Percentiles rank a stretch among this genome's conserved stretches.
phyloP scores from a whole-genome alignment of 2,797 vertebrate species.

The Rhinichthys osculus region DNA sequence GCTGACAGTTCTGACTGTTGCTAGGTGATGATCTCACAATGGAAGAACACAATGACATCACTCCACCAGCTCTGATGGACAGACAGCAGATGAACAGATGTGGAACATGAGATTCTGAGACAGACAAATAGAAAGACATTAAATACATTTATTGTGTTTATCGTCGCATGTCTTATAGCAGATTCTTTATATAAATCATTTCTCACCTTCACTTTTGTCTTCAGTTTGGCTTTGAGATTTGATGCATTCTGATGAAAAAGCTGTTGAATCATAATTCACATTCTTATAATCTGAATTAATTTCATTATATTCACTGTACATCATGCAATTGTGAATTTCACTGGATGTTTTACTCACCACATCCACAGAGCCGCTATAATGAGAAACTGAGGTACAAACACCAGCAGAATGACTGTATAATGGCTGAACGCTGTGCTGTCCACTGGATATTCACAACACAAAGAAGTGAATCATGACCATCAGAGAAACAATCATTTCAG shows the following conservation, averaged over 20 bases:
- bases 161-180: background rate
- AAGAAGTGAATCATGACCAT: background rate
- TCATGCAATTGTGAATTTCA: background rate
- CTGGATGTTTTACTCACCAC: constrained; percentile 7
- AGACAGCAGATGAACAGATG: background rate
- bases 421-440: background rate
- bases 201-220: background rate
- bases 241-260: background rate
- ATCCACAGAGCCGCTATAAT: constrained; percentile 4
- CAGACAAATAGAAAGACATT: background rate
- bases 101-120: background rate
- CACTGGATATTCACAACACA: background rate
- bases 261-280: background rate
- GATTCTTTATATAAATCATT: background rate
- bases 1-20: background rate
- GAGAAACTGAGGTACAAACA: constrained; percentile 12
- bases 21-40: background rate
- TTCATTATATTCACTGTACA: background rate
- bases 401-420: constrained; percentile 11
- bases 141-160: background rate
- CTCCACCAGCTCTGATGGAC: background rate
- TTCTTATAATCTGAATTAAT: background rate
- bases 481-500: background rate
- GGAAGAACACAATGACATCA: background rate
- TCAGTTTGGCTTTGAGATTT: background rate